Conservation (phyloP, 92 coral and sea anemone genomes). For the Palythoa caribaeorum region DNA sequence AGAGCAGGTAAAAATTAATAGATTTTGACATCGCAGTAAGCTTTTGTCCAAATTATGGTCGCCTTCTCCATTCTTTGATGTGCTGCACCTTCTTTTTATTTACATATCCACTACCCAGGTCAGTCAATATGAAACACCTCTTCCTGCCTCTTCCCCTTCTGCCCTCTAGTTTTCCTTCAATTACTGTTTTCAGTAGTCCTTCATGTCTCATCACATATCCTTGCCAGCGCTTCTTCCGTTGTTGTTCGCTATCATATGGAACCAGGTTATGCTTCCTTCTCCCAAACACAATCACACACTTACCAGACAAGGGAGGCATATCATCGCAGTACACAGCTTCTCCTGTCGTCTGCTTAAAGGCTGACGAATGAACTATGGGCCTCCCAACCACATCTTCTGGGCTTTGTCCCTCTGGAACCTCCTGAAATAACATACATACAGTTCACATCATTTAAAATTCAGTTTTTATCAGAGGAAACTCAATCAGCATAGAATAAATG, state of each 20-base stretch:
- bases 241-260: neutral
- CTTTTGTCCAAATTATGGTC: too few relatives aligned
- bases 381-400: slow-evolving; percentile 82
- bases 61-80: too few relatives aligned
- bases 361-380: slow-evolving; percentile 78
- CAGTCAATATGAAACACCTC: too few relatives aligned
- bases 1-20: too few relatives aligned
- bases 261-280: neutral
- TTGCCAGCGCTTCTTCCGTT: too few relatives aligned
- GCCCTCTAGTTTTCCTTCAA: too few relatives aligned
- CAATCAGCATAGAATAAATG: neutral
- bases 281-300: neutral
- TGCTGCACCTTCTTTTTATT: too few relatives aligned
- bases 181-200: too few relatives aligned
- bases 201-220: too few relatives aligned
- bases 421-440: slow-evolving; percentile 46
- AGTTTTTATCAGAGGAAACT: neutral
- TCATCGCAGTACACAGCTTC: slow-evolving; percentile 89
- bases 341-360: slow-evolving; percentile 83
- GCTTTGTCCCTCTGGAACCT: slow-evolving; percentile 81
- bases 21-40: too few relatives aligned
- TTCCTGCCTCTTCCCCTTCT: too few relatives aligned
- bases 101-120: too few relatives aligned
- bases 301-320: slow-evolving; percentile 82
- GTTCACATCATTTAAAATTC: neutral